These are phyloP conservation scores for Montipora cactus DNA, from an alignment of 64 coral and sea anemone species.

Conservation along the genomic window DNA sequence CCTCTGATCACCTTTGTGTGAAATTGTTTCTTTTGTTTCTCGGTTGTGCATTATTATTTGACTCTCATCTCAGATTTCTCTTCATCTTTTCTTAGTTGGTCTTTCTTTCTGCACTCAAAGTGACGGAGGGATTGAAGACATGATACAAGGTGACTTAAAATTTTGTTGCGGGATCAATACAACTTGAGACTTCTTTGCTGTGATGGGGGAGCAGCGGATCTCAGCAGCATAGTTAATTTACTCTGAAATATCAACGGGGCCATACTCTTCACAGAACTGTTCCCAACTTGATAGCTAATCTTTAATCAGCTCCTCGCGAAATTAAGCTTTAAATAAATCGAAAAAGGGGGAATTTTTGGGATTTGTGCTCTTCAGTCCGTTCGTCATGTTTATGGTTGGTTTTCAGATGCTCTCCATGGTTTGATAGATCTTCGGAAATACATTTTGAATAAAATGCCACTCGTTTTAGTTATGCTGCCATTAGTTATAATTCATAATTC, in stretches of 20 bases:
- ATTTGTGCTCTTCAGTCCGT: background rate
- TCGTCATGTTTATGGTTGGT: background rate
- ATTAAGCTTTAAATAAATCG: no score
- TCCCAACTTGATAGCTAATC: no score
- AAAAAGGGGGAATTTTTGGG: no score
- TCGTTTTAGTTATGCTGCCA: no score
- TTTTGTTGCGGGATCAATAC: background rate
- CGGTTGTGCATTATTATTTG: background rate
- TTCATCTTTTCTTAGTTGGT: conserved; percentile 17
- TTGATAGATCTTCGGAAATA: no score
- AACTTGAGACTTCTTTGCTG: background rate
- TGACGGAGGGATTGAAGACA: conserved; percentile 62
- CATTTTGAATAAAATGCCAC: no score
- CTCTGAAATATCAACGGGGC: no score
- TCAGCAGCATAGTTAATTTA: background rate
- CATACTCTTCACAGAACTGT: background rate
- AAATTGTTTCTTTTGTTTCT: background rate
- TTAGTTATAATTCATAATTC: no score
- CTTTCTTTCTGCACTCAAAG: conserved; percentile 59
- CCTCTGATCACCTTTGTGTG: background rate
- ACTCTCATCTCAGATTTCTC: background rate
- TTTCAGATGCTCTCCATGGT: no score
- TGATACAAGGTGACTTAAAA: conserved; percentile 27
- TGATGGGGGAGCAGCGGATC: background rate
- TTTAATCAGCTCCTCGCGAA: no score